phyloP scores from a whole-genome alignment of 2,797 vertebrate species.

The Falco concolor region DNA sequence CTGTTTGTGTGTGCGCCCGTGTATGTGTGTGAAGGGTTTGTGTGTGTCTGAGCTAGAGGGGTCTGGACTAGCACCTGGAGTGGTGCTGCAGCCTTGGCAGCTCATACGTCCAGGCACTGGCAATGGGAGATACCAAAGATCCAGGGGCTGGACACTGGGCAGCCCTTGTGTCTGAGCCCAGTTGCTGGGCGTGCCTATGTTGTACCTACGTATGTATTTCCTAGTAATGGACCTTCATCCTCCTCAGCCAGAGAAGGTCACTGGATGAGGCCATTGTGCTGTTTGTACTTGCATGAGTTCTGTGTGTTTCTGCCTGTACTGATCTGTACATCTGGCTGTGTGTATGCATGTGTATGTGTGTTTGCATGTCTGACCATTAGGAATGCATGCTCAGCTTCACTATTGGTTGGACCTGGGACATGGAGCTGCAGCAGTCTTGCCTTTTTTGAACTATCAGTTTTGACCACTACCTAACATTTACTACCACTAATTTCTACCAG shows the following conservation, averaged over 20 bases:
- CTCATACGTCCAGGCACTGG: background rate
- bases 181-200: fast-evolving
- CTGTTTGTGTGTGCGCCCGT: background rate
- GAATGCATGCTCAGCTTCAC: background rate
- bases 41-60: background rate
- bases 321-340: background rate
- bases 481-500: background rate
- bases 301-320: background rate
- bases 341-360: fast-evolving
- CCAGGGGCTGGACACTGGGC: background rate
- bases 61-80: background rate
- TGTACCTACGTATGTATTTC: background rate
- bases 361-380: background rate
- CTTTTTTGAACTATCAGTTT: background rate
- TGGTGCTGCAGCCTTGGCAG: background rate
- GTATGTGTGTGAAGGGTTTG: background rate
- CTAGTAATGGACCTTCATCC: background rate
- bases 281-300: background rate
- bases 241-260: background rate
- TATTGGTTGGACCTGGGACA: background rate
- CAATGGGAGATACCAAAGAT: background rate
- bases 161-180: background rate
- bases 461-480: background rate
- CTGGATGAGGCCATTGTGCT: background rate
- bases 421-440: background rate